These are phyloP conservation scores for Centropyge bicolor DNA, from an alignment of 2,797 vertebrate species.

Conservation along the genomic window DNA sequence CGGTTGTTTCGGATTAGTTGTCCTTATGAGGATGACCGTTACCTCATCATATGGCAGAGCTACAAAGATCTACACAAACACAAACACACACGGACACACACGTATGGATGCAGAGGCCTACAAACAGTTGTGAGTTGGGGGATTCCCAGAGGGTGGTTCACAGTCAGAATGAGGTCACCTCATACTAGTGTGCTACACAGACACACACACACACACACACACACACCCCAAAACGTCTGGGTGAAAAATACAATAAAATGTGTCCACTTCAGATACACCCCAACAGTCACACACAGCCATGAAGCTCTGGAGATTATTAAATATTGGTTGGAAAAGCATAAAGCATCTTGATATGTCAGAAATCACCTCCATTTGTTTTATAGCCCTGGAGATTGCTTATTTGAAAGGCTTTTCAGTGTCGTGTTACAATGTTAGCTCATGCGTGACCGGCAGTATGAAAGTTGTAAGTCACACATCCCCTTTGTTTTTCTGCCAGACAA, in stretches of 20 bases:
- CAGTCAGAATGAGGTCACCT: conserved; percentile 84
- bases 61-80: conserved; percentile 43
- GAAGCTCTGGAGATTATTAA: conserved; percentile 81
- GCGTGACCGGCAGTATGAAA: conserved; percentile 4
- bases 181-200: conserved; percentile 67
- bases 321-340: conserved; percentile 66
- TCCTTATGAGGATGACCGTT: conserved; percentile 60
- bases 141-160: conserved; percentile 86
- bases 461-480: conserved; percentile 14
- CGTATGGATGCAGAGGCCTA: conserved; percentile 52
- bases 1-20: conserved; percentile 48
- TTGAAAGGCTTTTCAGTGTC: conserved; percentile 42
- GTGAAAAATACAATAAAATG: conserved; percentile 75
- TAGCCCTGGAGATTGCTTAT: conserved; percentile 51
- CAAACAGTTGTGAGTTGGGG: conserved; percentile 74
- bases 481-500: conserved; percentile 32
- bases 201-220: conserved; percentile 66
- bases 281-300: conserved; percentile 69
- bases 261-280: conserved; percentile 70
- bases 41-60: conserved; percentile 72
- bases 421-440: conserved; percentile 58
- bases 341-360: conserved; percentile 70
- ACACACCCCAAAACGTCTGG: conserved; percentile 75
- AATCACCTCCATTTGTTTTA: conserved; percentile 74
- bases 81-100: conserved; percentile 23